phyloP scores from a whole-genome alignment of 2,113 vertebrate genomes.

The Nibea albiflora region DNA sequence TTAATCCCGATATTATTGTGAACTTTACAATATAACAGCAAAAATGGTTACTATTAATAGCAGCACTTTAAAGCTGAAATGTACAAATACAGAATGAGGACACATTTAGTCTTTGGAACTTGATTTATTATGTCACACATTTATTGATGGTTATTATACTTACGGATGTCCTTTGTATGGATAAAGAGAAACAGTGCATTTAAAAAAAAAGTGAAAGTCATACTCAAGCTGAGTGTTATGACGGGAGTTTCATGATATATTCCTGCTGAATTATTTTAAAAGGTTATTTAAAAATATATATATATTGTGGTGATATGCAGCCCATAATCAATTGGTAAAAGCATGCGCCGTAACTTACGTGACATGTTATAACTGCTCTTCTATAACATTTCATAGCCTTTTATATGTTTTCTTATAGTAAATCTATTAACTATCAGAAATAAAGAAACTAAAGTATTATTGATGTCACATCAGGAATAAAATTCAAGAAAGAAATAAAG shows the following conservation, averaged over 20 bases:
- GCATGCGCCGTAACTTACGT: not conserved
- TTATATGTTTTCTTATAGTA: not conserved
- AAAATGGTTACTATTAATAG: slow-evolving; percentile 3
- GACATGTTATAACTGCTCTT: not conserved
- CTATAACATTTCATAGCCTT: not conserved
- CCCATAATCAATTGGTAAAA: not conserved
- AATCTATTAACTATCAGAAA: not conserved
- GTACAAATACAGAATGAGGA: not conserved
- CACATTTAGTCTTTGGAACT: not conserved
- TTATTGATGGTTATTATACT: not conserved
- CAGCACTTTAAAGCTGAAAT: not conserved
- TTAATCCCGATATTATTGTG: not conserved
- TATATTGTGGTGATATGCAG: not conserved
- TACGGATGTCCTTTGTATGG: not conserved
- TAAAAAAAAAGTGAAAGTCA: not conserved
- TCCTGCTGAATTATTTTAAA: not conserved
- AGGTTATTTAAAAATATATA: too few species aligned
- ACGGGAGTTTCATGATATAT: not conserved
- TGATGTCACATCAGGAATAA: too few species aligned
- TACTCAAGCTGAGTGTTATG: not conserved
- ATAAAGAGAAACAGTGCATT: slow-evolving; percentile 3
- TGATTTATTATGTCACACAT: slow-evolving; percentile 14
- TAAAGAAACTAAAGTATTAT: too few species aligned
- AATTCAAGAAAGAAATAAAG: too few species aligned
- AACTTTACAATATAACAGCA: slow-evolving; percentile 34